Conservation (phyloP, 2,888 invertebrate genomes). For the Hofmannophila pseudospretella region DNA sequence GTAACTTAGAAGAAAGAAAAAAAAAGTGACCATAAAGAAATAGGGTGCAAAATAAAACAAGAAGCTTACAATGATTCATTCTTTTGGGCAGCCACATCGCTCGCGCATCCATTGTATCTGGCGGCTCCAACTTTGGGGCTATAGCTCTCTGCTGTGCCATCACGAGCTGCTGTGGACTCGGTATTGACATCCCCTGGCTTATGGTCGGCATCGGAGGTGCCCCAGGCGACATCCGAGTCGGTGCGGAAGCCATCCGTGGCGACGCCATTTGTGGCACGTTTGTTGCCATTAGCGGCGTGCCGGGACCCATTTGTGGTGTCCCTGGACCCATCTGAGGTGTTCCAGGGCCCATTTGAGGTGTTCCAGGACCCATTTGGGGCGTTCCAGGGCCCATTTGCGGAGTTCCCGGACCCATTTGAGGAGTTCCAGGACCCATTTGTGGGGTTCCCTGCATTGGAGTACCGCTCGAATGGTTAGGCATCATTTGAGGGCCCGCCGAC, state of each 20-base stretch:
- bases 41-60: constrained; percentile 36
- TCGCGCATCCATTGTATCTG: constrained; percentile 78
- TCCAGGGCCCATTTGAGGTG: constrained; percentile 46
- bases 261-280: constrained; percentile 63
- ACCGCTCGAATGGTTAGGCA: constrained; percentile 21
- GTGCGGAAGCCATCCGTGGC: constrained; percentile 62
- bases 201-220: constrained; percentile 65
- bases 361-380: constrained; percentile 46
- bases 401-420: constrained; percentile 31
- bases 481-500: constrained; percentile 23
- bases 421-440: constrained; percentile 22
- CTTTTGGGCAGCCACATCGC: constrained; percentile 81
- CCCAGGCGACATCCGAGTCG: constrained; percentile 66
- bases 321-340: constrained; percentile 41
- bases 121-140: constrained; percentile 79
- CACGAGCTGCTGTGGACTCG: constrained; percentile 56
- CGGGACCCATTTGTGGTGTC: constrained; percentile 36
- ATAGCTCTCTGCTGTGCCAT: constrained; percentile 63
- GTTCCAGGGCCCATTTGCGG: constrained; percentile 41
- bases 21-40: constrained; percentile 17
- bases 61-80: constrained; percentile 82
- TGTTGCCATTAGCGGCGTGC: constrained; percentile 39
- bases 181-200: constrained; percentile 60
- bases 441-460: constrained; percentile 18
- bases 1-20: constrained; percentile 6